Evolutionary conservation across 2,113 vertebrate genomes (phyloP).

Genomic region (Thinocorus orbignyianus): DNA sequence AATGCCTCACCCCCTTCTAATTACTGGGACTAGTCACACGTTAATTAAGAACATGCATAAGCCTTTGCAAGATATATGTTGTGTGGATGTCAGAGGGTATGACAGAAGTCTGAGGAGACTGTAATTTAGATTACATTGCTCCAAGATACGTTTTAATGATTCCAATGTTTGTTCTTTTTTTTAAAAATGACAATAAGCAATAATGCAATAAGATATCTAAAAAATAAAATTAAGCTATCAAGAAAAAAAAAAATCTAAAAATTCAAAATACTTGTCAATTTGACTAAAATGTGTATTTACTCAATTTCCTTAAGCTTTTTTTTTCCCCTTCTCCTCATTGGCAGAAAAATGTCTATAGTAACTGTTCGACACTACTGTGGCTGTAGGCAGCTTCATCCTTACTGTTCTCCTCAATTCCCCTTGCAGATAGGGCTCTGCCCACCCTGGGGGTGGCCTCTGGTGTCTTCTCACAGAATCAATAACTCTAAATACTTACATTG

Average conservation of each 20-base stretch:
- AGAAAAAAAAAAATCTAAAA: slow-evolving; percentile 38
- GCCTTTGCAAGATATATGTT: background rate
- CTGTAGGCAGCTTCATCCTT: slow-evolving; percentile 49
- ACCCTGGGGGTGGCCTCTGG: background rate
- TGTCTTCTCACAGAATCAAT: background rate
- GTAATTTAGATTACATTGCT: background rate
- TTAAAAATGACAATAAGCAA: background rate
- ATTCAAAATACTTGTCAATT: slow-evolving; percentile 58
- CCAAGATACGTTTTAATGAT: background rate
- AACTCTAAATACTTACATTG: background rate
- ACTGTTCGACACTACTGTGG: background rate
- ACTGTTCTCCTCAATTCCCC: slow-evolving; percentile 83
- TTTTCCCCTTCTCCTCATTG: background rate
- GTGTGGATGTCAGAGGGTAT: background rate
- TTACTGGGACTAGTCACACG: background rate
- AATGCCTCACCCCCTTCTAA: background rate
- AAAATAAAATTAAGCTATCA: slow-evolving; percentile 39
- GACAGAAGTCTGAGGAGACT: background rate
- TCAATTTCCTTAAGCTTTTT: slow-evolving; percentile 53
- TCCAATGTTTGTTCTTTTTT: background rate
- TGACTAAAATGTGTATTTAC: slow-evolving; percentile 55
- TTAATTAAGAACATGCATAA: background rate
- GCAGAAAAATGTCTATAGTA: slow-evolving; percentile 35
- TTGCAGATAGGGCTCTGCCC: slow-evolving; percentile 79
- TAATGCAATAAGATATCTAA: slow-evolving; percentile 18